Evolutionary conservation across 1,140 invertebrate species (phyloP).

Genomic region (Ostrea denselamellosa): DNA sequence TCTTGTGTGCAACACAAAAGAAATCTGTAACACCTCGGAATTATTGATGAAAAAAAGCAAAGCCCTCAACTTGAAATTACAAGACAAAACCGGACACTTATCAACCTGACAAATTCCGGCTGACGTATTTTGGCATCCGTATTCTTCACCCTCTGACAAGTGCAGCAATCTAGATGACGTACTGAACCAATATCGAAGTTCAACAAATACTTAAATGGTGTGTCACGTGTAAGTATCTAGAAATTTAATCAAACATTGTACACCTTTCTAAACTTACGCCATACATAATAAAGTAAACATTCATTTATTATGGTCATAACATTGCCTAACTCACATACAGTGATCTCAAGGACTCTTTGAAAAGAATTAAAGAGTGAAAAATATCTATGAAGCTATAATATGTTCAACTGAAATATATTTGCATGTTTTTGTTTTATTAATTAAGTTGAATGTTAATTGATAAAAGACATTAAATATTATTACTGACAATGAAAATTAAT

Average conservation of each 20-base stretch:
- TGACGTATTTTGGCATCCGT: neutral
- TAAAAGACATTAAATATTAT: neutral
- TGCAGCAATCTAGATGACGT: constrained; percentile 15
- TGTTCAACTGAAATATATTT: too few species aligned
- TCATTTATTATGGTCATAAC: too few species aligned
- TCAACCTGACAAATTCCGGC: constrained; percentile 34
- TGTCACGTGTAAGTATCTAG: neutral
- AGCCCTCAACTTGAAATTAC: constrained; percentile 35
- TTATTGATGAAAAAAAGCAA: constrained; percentile 31
- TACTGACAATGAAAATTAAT: neutral
- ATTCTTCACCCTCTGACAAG: constrained; percentile 4
- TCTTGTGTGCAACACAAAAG: constrained; percentile 31
- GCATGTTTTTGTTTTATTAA: neutral
- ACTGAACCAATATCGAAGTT: constrained; percentile 4
- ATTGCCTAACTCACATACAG: too few species aligned
- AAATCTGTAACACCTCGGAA: constrained; percentile 22
- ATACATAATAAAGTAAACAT: constrained; percentile 5
- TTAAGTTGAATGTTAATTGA: too few species aligned
- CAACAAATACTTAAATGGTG: constrained; percentile 25
- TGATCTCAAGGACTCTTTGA: too few species aligned
- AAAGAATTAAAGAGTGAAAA: too few species aligned
- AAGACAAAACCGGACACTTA: constrained; percentile 28
- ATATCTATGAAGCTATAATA: too few species aligned
- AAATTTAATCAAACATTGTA: constrained; percentile 6
- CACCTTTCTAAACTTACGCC: neutral